Conservation (phyloP, 2,113 vertebrate genomes). For the Mastomys natalensis region DNA sequence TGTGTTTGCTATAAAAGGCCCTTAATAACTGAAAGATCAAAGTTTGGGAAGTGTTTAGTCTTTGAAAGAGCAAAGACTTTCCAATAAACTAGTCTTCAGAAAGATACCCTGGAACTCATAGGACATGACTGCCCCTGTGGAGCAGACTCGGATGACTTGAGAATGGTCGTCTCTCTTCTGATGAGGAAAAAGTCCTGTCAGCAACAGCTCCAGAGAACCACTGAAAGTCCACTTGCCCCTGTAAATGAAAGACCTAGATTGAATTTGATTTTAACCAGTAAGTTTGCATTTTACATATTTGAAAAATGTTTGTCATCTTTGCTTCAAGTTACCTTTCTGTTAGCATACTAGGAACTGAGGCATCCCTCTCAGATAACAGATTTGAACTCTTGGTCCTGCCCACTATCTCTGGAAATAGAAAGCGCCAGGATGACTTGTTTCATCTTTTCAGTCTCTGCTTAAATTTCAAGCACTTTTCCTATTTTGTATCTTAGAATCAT, state of each 20-base stretch:
- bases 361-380: not conserved
- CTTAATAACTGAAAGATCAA: not conserved
- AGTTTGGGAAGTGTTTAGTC: not conserved
- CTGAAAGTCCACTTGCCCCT: not conserved
- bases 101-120: not conserved
- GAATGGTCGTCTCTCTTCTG: not conserved
- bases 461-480: not conserved
- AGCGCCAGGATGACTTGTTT: not conserved
- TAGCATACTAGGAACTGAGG: not conserved
- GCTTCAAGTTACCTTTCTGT: not conserved
- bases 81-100: not conserved
- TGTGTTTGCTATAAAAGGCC: not conserved
- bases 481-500: not conserved
- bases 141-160: not conserved
- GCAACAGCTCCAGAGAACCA: not conserved
- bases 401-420: not conserved
- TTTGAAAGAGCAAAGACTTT: slow-evolving; percentile 6
- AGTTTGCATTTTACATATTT: not conserved
- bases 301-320: not conserved
- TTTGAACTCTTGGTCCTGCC: not conserved
- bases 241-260: not conserved
- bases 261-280: not conserved
- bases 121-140: not conserved
- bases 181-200: not conserved
- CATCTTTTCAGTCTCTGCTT: not conserved